phyloP scores from a whole-genome alignment of 2,888 invertebrate species.

The Amblyjoppa proteus region DNA sequence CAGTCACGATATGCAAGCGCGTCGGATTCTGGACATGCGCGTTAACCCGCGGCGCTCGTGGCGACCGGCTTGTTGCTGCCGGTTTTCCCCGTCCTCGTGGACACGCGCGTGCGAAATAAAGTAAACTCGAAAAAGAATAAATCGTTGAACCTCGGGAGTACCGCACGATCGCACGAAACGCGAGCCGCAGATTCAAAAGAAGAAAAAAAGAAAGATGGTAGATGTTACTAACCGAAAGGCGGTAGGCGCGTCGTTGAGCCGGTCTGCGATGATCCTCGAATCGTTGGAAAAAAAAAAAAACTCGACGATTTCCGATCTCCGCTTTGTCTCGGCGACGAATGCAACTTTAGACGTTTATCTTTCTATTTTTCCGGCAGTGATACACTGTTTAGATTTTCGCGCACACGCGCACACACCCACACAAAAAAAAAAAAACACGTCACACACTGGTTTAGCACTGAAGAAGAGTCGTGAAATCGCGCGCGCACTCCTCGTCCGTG shows the following conservation, averaged over 20 bases:
- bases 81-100: slow-evolving; percentile 48
- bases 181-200: neutral
- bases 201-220: neutral
- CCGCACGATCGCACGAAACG: neutral
- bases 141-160: neutral
- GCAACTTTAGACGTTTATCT: neutral
- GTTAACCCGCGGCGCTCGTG: slow-evolving; percentile 46
- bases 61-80: slow-evolving; percentile 61
- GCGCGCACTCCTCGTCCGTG: slow-evolving; percentile 1
- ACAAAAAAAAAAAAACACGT: slow-evolving; percentile 18
- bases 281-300: neutral
- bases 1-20: slow-evolving; percentile 31
- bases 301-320: neutral
- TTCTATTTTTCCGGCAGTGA: neutral
- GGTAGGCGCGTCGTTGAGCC: slow-evolving; percentile 14
- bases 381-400: slow-evolving; percentile 1
- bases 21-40: slow-evolving; percentile 69
- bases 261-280: neutral
- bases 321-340: neutral
- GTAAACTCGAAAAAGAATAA: neutral
- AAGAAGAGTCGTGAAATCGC: neutral
- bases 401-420: slow-evolving; percentile 4
- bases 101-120: neutral
- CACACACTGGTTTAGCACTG: neutral
- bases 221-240: slow-evolving; percentile 11